Percentiles rank a stretch among this genome's conserved stretches.
Evolutionary conservation across 2,113 vertebrate species (phyloP).

Genomic region (Toxostoma redivivum): DNA sequence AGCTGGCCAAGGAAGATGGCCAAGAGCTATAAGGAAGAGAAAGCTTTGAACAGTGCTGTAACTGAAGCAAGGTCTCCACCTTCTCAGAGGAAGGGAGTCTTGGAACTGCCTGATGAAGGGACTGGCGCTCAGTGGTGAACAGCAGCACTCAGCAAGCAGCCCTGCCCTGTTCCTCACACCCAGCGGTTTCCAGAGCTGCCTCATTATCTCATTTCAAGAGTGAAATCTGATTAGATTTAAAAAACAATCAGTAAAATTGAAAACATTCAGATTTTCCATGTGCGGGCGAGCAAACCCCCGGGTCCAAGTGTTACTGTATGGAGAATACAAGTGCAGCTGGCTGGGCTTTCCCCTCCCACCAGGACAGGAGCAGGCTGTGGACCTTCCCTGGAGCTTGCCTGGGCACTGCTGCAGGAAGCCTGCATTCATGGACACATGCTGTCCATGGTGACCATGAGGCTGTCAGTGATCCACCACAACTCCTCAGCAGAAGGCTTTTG

Average conservation of each 20-base stretch:
- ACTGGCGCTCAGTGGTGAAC: not conserved
- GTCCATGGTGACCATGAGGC: not conserved
- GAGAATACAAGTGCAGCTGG: not conserved
- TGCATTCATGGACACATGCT: not conserved
- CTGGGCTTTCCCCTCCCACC: not conserved
- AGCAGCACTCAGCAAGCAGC: not conserved
- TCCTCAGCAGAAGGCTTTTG: not conserved
- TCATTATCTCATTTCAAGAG: conserved; percentile 18
- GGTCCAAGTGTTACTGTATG: fast-evolving
- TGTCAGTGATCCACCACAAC: not conserved
- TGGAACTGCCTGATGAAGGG: fast-evolving
- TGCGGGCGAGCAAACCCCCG: not conserved
- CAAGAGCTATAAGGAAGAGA: not conserved
- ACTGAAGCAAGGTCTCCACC: not conserved
- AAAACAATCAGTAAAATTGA: not conserved
- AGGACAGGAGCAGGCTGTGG: not conserved
- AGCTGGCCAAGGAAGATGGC: not conserved
- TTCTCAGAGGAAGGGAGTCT: not conserved
- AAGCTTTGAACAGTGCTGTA: not conserved
- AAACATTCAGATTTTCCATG: not conserved
- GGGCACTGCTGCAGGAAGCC: not conserved
- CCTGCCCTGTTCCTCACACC: not conserved
- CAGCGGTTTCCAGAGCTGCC: not conserved
- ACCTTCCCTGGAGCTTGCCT: not conserved
- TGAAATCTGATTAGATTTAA: conserved; percentile 23